Percentiles rank a stretch among this genome's conserved stretches.
These are phyloP conservation scores for Eufriesea mexicana DNA, from an alignment of 1,140 invertebrate genomes.

Conservation along the genomic window DNA sequence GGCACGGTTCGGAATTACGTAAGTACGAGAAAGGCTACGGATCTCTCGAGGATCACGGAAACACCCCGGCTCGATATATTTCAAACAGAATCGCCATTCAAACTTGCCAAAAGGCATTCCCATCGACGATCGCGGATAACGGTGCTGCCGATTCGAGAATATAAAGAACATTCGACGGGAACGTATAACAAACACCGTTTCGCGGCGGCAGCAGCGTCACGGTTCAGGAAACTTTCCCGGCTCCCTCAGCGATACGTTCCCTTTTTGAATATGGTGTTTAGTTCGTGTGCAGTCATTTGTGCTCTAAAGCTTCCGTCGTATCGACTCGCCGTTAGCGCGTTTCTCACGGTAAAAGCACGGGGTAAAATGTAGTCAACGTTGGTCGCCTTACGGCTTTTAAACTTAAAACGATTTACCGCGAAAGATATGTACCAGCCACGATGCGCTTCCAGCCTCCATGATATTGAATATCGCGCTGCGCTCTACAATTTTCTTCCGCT, in stretches of 20 bases:
- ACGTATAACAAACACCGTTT: neutral
- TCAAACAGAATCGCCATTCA: neutral
- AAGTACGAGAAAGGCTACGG: neutral
- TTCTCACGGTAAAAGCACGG: slow-evolving; percentile 24
- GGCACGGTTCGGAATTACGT: slow-evolving; percentile 6
- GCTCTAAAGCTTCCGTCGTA: neutral
- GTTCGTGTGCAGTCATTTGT: slow-evolving; percentile 12
- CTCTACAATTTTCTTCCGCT: neutral
- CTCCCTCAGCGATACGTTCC: neutral
- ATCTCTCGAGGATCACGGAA: neutral
- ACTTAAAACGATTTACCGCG: slow-evolving; percentile 28
- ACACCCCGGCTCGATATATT: neutral
- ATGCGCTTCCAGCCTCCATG: neutral
- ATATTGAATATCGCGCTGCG: neutral
- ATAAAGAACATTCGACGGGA: neutral
- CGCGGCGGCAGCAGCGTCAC: neutral
- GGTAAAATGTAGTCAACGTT: neutral
- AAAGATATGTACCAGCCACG: neutral
- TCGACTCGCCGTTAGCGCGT: neutral
- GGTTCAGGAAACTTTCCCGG: neutral
- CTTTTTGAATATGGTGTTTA: neutral
- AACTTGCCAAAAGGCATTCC: slow-evolving; percentile 32
- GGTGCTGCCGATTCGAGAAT: slow-evolving; percentile 1
- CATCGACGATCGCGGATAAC: neutral
- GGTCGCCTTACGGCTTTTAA: slow-evolving; percentile 25